Conservation (phyloP, 2,113 vertebrate genomes). For the Bombycilla garrulus region DNA sequence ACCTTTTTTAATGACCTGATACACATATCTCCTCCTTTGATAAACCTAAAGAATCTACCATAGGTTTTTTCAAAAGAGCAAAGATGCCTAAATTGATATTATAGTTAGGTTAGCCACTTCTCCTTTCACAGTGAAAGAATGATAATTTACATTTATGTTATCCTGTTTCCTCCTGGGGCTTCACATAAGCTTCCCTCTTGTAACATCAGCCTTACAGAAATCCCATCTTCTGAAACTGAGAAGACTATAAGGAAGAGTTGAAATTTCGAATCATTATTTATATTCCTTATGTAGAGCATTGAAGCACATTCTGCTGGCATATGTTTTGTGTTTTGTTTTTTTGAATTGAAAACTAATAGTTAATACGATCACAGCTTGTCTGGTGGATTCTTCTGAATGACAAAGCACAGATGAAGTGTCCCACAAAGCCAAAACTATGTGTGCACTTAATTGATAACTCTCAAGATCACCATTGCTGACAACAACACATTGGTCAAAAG, state of each 20-base stretch:
- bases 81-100: not conserved
- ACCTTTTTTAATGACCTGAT: not conserved
- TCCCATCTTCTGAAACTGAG: not conserved
- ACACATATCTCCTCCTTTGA: not conserved
- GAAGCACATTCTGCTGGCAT: not conserved
- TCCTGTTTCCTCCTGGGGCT: not conserved
- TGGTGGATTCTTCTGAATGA: not conserved
- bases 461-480: not conserved
- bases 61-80: not conserved
- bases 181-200: not conserved
- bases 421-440: not conserved
- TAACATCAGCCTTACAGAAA: not conserved
- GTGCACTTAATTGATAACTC: not conserved
- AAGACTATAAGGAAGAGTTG: not conserved
- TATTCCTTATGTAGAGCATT: not conserved
- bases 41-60: not conserved
- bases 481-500: not conserved
- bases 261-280: not conserved
- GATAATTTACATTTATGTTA: not conserved
- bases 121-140: not conserved
- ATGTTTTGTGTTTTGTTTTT: not conserved
- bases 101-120: not conserved
- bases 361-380: not conserved
- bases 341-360: not conserved
- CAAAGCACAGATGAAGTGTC: not conserved